Percentiles rank a stretch among this genome's conserved stretches.
Conservation (phyloP, 1,140 invertebrate species). For the Drosophila kurseongensis region DNA sequence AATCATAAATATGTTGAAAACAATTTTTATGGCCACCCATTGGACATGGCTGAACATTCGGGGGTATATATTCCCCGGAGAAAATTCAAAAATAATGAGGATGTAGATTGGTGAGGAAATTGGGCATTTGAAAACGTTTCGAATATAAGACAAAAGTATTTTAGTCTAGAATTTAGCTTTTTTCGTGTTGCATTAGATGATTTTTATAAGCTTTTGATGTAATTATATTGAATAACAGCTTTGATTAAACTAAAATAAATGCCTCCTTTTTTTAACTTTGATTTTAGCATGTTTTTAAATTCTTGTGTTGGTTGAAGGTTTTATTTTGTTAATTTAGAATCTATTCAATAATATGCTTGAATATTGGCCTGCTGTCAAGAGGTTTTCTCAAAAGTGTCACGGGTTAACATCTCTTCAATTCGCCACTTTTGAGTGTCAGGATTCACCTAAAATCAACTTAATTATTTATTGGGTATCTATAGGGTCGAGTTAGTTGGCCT, state of each 20-base stretch:
- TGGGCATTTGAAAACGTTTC: background rate
- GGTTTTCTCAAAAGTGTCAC: background rate
- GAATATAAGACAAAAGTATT: background rate
- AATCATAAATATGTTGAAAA: slow-evolving; percentile 39
- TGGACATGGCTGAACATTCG: background rate
- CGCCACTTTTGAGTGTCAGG: slow-evolving; percentile 1
- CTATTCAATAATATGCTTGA: too few species aligned
- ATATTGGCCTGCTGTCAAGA: background rate
- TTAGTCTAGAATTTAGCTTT: background rate
- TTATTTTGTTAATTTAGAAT: too few species aligned
- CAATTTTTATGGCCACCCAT: slow-evolving; percentile 13
- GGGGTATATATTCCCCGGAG: background rate
- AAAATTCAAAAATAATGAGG: slow-evolving; percentile 6
- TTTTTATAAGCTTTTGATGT: too few species aligned
- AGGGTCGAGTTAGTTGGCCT: slow-evolving; percentile 9
- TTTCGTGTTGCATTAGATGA: background rate
- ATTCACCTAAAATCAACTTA: background rate
- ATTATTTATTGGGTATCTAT: slow-evolving; percentile 10
- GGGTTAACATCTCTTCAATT: too few species aligned
- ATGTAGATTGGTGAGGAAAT: background rate
- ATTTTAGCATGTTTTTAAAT: background rate
- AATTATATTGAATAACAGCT: background rate
- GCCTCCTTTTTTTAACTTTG: background rate
- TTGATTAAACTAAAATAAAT: background rate
- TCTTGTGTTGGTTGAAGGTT: too few species aligned